Percentiles rank a stretch among this genome's conserved stretches.
These are phyloP conservation scores for Anthopleura xanthogrammica DNA, from an alignment of 92 coral and sea anemone species.

Conservation along the genomic window DNA sequence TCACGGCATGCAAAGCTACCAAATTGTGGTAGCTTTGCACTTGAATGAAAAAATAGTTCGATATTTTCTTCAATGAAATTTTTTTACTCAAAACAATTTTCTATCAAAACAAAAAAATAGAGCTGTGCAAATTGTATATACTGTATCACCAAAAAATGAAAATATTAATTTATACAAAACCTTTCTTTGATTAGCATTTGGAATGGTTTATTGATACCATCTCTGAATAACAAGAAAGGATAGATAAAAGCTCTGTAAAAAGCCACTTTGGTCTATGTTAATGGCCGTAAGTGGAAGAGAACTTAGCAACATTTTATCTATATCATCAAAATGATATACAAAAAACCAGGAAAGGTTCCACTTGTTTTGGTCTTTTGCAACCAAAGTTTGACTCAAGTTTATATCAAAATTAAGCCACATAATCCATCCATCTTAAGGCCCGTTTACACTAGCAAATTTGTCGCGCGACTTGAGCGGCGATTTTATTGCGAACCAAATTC, in stretches of 20 bases:
- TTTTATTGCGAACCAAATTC: too few species aligned
- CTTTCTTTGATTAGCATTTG: constrained; percentile 13
- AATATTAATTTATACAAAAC: neutral
- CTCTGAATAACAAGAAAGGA: constrained; percentile 8
- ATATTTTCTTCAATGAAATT: neutral
- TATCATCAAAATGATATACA: neutral
- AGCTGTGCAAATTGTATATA: neutral
- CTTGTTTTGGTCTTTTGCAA: neutral
- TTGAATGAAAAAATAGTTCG: neutral
- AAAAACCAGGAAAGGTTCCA: neutral
- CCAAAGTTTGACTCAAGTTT: neutral
- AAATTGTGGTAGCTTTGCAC: neutral
- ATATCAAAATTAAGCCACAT: too few species aligned
- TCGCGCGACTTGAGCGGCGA: too few species aligned
- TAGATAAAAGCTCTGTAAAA: constrained; percentile 56
- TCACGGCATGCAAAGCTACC: neutral
- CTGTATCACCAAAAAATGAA: neutral
- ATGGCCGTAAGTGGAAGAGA: constrained; percentile 56
- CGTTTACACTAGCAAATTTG: too few species aligned
- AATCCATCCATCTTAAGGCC: too few species aligned
- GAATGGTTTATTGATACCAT: constrained; percentile 4
- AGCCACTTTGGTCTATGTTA: constrained; percentile 42
- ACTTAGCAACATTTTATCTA: constrained; percentile 26
- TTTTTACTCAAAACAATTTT: too few species aligned
- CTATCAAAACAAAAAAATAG: too few species aligned